phyloP scores from a whole-genome alignment of 35 echinoderm and acorn worm species.

The Apostichopus parvimensis region DNA sequence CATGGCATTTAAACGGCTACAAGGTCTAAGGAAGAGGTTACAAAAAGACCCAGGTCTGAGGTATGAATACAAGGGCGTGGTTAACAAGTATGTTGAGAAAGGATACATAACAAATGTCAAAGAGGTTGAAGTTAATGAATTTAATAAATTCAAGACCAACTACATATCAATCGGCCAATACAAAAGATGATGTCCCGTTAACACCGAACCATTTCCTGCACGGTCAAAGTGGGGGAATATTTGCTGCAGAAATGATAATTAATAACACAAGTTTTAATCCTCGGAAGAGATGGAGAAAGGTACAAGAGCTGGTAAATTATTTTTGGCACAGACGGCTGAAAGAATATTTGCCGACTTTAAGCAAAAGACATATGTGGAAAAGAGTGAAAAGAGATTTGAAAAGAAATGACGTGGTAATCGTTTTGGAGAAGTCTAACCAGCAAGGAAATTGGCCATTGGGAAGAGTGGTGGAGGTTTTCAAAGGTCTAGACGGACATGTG shows the following conservation, averaged over 20 bases:
- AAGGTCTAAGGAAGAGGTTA: too few species aligned
- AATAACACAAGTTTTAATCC: background rate
- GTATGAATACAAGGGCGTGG: too few species aligned
- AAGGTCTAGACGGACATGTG: conserved; percentile 41
- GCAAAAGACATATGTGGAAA: background rate
- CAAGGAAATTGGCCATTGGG: conserved; percentile 27
- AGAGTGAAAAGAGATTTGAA: background rate
- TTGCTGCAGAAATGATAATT: background rate
- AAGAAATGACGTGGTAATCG: background rate
- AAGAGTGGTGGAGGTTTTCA: conserved; percentile 24
- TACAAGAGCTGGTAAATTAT: conserved; percentile 10
- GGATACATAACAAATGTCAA: too few species aligned
- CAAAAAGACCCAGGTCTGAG: too few species aligned
- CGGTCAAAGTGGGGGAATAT: background rate
- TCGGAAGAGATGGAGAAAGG: conserved; percentile 23
- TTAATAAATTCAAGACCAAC: conserved; percentile 24
- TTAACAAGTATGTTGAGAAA: too few species aligned
- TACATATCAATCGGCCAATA: conserved; percentile 35
- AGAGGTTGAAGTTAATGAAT: too few species aligned
- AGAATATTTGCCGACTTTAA: conserved; percentile 14
- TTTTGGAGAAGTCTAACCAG: background rate
- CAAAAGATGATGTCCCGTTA: conserved; percentile 29
- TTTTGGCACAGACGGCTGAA: conserved; percentile 6
- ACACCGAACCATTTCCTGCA: conserved; percentile 52
- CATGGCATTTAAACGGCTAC: too few species aligned